Evolutionary conservation across 2,888 invertebrate genomes (phyloP), one percentile per base, ranked within the genome.

Genomic region (Coleophora deauratella): DNA sequence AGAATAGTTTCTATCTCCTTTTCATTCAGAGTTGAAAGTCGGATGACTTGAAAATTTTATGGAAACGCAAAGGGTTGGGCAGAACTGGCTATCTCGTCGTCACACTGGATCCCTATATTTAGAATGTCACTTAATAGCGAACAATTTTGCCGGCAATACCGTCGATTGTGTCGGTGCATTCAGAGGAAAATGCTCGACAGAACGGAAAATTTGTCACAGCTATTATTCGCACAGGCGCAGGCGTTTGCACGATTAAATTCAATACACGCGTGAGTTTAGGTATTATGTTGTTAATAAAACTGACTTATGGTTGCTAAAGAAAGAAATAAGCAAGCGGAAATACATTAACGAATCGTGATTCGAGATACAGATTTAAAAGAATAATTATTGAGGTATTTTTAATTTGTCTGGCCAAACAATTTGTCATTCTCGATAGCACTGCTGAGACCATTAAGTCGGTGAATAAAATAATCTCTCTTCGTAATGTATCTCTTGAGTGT

Each of bases 181-280:
- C 78, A 76, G 65, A 84, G 81, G 78, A 77, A 84, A 84, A 79
- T 82, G 82, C 66, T 76, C 79, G 70, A 61, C 72, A 72, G 72
- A 66, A 76, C 67, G 81, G 81, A 85, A 85, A 85, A 84, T 85
- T 78, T 77, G 81, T 73, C 73, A 69, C 66, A 54, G 68, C 76
- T 66, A 80, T 81, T 82, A 79, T 77, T 76, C 77, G 71, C 76
- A 80, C 72, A 78, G 64, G 65, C 69, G 74, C 72, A 78, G 63
- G 65, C 69, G 74, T 75, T 67, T 66, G 74, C 66, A 62, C 81
- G 78, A 80, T 82, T 82, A 79, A 82, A 78, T 75, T 73, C 68
- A 68, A 66, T 66, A 70, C 70, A 68, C 57, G 61, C 63, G 62
- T 62, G 63, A 65, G 61, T 63, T 68, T 65, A 50, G 35, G 27